Percentiles rank a stretch among this genome's conserved stretches.
These are phyloP conservation scores for Macrophya annulata DNA, from an alignment of 2,888 invertebrate genomes.

Conservation along the genomic window DNA sequence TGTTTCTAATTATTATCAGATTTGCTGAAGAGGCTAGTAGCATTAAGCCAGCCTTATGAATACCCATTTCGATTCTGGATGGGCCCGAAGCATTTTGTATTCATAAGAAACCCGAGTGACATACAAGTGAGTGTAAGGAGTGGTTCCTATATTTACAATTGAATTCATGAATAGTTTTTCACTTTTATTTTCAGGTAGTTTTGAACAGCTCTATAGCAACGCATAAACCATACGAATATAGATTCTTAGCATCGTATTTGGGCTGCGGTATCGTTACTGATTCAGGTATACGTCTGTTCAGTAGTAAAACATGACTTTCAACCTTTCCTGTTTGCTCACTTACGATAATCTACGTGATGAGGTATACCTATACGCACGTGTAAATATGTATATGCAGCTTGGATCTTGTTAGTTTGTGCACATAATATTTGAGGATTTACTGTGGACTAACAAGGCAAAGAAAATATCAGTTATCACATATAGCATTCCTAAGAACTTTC, in stretches of 20 bases:
- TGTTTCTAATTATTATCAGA: conserved; percentile 57
- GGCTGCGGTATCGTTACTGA: conserved; percentile 64
- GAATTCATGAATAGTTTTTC: background rate
- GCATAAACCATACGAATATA: conserved; percentile 63
- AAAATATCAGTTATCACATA: no score
- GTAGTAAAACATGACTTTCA: background rate
- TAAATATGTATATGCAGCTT: background rate
- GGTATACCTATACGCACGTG: background rate
- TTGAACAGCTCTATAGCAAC: conserved; percentile 63
- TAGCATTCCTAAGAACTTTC: background rate
- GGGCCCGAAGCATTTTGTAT: conserved; percentile 64
- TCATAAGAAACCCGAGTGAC: conserved; percentile 63
- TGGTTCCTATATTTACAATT: background rate
- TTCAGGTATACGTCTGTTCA: conserved; percentile 21
- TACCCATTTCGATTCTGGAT: conserved; percentile 65
- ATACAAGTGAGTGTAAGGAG: conserved; percentile 19
- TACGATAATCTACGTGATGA: background rate
- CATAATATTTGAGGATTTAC: background rate
- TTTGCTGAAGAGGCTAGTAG: conserved; percentile 59
- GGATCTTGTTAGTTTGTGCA: background rate
- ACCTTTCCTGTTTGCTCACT: background rate
- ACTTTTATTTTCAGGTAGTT: conserved; percentile 60
- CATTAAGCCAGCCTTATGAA: conserved; percentile 59
- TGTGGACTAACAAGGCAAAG: background rate
- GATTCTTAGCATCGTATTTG: conserved; percentile 64